phyloP scores from a whole-genome alignment of 2,113 vertebrate genomes.

The Oreochromis aureus region DNA sequence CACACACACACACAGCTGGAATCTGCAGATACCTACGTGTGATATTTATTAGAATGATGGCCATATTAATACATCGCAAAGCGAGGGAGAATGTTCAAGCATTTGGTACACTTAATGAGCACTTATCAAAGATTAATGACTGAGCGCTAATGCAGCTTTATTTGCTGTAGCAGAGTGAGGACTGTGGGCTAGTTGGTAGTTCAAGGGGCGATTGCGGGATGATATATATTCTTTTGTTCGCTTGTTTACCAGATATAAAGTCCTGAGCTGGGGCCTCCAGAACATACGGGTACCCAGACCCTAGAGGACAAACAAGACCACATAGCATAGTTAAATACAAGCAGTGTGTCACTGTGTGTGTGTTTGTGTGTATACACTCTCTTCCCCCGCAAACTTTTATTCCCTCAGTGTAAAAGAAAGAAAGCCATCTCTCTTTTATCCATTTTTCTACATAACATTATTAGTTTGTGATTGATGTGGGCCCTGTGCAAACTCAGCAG shows the following conservation, averaged over 20 bases:
- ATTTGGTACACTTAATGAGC: neutral
- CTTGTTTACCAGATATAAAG: slow-evolving; percentile 71
- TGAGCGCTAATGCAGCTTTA: neutral
- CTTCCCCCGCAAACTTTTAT: neutral
- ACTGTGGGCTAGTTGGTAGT: neutral
- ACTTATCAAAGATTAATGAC: slow-evolving; percentile 43
- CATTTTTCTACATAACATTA: slow-evolving; percentile 12
- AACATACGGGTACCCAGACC: slow-evolving; percentile 73
- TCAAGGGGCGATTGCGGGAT: neutral
- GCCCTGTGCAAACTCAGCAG: slow-evolving; percentile 7
- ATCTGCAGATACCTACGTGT: neutral
- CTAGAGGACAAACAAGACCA: slow-evolving; percentile 70
- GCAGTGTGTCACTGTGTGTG: neutral
- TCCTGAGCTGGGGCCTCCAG: slow-evolving; percentile 62
- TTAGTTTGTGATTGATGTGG: slow-evolving; percentile 41
- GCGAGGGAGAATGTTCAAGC: neutral
- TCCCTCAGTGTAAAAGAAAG: neutral
- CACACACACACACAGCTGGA: neutral
- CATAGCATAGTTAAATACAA: slow-evolving; percentile 55
- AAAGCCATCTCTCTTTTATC: neutral
- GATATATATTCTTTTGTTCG: neutral
- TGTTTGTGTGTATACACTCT: neutral
- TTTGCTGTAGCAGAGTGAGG: neutral
- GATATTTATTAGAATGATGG: slow-evolving; percentile 15
- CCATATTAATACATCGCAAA: slow-evolving; percentile 27